Percentiles rank a stretch among this genome's conserved stretches.
Evolutionary conservation across 2,113 vertebrate genomes (phyloP).

Genomic region (Uropsilus gracilis): DNA sequence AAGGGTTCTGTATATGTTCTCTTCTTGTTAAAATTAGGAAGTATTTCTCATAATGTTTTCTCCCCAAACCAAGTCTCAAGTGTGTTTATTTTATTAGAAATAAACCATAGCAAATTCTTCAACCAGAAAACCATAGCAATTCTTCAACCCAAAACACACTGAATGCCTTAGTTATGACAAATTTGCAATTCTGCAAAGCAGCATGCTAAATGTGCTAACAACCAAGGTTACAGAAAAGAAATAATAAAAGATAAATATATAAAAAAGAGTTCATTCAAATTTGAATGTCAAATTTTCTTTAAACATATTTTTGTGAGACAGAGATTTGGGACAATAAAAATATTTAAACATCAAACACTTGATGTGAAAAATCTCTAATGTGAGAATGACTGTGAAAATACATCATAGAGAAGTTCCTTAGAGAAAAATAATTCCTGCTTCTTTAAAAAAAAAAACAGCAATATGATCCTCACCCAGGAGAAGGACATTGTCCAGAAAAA

Average conservation of each 20-base stretch:
- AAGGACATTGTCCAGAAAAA: no score
- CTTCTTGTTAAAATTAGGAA: neutral
- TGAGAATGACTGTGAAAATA: neutral
- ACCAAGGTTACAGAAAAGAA: neutral
- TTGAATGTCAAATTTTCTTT: neutral
- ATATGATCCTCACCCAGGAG: no score
- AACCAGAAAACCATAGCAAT: neutral
- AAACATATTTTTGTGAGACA: neutral
- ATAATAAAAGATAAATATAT: neutral
- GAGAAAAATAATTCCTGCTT: neutral
- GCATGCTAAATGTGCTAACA: neutral
- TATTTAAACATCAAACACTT: neutral
- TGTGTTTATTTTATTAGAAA: neutral
- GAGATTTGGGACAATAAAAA: neutral
- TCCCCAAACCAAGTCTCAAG: neutral
- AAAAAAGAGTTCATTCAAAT: slow-evolving; percentile 6
- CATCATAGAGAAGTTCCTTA: no score
- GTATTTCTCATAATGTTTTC: neutral
- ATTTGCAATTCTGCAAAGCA: slow-evolving; percentile 5
- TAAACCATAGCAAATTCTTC: neutral
- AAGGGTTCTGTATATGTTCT: neutral
- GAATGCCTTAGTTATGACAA: neutral
- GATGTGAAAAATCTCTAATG: neutral
- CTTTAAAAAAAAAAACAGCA: neutral
- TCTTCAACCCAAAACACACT: neutral